Evolutionary conservation across 2,113 vertebrate genomes (phyloP), one percentile per base, ranked within the genome.

Genomic region (Stegostoma tigrinum): DNA sequence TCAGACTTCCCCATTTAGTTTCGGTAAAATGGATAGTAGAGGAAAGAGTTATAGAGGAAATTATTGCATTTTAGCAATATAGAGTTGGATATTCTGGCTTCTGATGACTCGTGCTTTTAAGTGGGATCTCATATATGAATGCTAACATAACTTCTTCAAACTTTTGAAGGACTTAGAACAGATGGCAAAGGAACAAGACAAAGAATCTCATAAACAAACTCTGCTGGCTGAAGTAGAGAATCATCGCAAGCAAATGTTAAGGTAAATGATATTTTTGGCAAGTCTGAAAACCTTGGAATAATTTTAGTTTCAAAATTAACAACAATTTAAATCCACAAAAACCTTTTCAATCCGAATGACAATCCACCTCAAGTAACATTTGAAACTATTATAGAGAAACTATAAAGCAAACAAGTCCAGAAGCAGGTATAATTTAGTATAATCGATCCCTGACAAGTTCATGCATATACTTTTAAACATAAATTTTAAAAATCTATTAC

Each of bases 221-320:
- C 96, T 99, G 48, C 97, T 99, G 45, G 97, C 97, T 96, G 98
- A 99, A 91, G 98, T 98, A 86, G 98, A 99, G 91, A 98, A 97
- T 95, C 99, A 99, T 96, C 98, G 97, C 94, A 99, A 98, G 96
- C 99, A 99, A 97, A 99, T 99, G 99, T 97, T 99, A 95, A 99
- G 99, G 99, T 99, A 96, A 96, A 97, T 96, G 3, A 8, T 95
- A 21, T 24, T 66, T 8, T 38, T 42, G 10, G 27, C 0, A 72
- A 48, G 7, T 95, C 94, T 95, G 94, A 95, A 94, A 66, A 68
- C 10, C 6, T 38, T 61, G 15, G 52, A 8, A 3, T 66, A 67
- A 66, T 90, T 42, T 42, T 55, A 90, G 27, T 17, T 70, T 64
- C 24, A 42, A 45, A 10, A 2, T 52, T 55, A n/a, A 38, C 67